These are phyloP conservation scores for Pocillopora grandis DNA, from an alignment of 92 coral and sea anemone genomes.

Conservation along the genomic window DNA sequence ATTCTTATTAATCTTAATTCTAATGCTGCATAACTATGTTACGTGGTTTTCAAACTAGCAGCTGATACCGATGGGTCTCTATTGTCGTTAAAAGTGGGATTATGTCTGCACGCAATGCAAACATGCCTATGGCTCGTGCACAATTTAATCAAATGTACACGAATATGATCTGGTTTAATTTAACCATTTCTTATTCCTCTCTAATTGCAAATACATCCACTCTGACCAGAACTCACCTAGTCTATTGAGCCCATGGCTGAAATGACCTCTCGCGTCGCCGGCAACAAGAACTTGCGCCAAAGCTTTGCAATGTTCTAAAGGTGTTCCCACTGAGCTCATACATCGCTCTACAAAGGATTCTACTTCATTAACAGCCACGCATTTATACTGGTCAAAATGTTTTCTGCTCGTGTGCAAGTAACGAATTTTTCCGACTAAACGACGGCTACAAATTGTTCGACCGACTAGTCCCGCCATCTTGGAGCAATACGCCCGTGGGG, in stretches of 20 bases:
- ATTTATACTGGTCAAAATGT: constrained; percentile 50
- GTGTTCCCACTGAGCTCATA: constrained; percentile 87
- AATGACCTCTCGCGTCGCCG: constrained; percentile 93
- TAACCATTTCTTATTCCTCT: neutral
- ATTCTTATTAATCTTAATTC: too few relatives aligned
- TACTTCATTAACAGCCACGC: constrained; percentile 73
- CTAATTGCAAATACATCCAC: neutral
- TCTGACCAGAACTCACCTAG: constrained; percentile 58
- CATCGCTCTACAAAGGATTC: constrained; percentile 85
- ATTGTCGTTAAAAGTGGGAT: too few relatives aligned
- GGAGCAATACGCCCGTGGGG: neutral
- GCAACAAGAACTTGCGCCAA: constrained; percentile 83
- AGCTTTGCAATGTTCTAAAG: constrained; percentile 69
- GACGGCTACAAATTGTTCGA: neutral
- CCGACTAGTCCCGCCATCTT: constrained; percentile 31
- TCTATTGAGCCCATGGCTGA: constrained; percentile 97
- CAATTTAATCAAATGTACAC: too few relatives aligned
- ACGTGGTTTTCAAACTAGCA: too few relatives aligned
- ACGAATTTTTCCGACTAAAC: constrained; percentile 10
- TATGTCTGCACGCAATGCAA: too few relatives aligned
- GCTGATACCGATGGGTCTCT: too few relatives aligned
- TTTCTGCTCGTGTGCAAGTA: constrained; percentile 11
- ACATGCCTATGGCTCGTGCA: too few relatives aligned
- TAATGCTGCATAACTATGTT: too few relatives aligned
- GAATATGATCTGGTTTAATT: neutral